Evolutionary conservation across 2,113 vertebrate genomes (phyloP).

Genomic region (Colossoma macropomum): DNA sequence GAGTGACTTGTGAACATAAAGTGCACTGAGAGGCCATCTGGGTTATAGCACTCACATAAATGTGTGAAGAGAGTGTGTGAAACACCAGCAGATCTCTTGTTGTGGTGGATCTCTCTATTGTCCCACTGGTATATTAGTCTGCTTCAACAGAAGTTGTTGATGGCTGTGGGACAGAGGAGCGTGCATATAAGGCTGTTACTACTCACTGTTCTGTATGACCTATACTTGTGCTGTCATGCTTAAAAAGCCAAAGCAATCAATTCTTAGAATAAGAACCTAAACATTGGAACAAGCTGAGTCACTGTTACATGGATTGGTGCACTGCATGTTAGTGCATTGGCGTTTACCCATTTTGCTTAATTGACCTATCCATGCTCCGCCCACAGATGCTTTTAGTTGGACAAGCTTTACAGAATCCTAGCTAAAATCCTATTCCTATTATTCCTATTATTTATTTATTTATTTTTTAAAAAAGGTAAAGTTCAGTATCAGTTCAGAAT

Average conservation of each 20-base stretch:
- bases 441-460: too few relatives aligned
- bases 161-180: neutral
- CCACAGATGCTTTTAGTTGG: too few relatives aligned
- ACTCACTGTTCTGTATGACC: neutral
- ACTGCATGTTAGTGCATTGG: too few relatives aligned
- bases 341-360: too few relatives aligned
- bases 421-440: too few relatives aligned
- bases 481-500: too few relatives aligned
- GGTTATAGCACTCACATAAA: neutral
- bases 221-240: too few relatives aligned
- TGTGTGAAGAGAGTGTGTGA: constrained; percentile 29
- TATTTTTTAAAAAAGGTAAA: too few relatives aligned
- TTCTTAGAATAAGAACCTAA: neutral
- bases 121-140: neutral
- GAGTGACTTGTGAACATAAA: constrained; percentile 2
- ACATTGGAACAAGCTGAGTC: neutral
- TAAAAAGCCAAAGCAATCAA: too few relatives aligned
- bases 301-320: too few relatives aligned
- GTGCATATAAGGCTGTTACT: neutral
- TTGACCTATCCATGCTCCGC: too few relatives aligned
- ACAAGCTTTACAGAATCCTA: too few relatives aligned
- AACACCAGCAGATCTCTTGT: constrained; percentile 6
- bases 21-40: neutral
- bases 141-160: neutral
- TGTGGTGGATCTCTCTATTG: neutral